These are phyloP conservation scores for Eutrigla gurnardus DNA, from an alignment of 2,797 vertebrate species.

Conservation along the genomic window DNA sequence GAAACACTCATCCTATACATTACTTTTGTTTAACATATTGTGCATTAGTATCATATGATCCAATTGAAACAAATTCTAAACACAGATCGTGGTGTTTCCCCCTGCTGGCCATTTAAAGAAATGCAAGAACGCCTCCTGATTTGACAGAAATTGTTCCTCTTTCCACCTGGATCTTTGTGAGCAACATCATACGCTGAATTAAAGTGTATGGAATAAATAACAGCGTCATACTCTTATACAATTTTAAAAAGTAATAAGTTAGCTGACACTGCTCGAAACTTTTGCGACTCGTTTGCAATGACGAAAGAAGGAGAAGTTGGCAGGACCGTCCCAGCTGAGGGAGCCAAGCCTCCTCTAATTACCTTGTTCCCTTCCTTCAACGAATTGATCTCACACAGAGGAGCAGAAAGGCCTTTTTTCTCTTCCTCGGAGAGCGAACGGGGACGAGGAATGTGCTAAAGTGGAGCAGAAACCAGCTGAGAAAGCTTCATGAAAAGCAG, in stretches of 20 bases:
- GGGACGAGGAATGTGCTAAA: conserved; percentile 59
- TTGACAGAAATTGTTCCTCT: neutral
- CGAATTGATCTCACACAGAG: conserved; percentile 42
- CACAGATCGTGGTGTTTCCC: too few species aligned
- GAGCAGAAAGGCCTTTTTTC: conserved; percentile 44
- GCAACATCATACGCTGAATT: neutral
- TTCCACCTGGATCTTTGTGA: too few species aligned
- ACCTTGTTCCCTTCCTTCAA: conserved; percentile 46
- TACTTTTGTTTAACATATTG: neutral
- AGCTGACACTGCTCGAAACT: conserved; percentile 53
- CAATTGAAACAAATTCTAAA: neutral
- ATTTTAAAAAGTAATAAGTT: neutral
- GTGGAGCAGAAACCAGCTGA: conserved; percentile 65
- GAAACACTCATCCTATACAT: neutral
- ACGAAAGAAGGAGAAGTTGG: conserved; percentile 48
- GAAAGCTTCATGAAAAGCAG: conserved; percentile 59
- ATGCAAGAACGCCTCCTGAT: too few species aligned
- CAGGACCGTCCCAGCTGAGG: conserved; percentile 62
- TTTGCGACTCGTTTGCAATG: conserved; percentile 13
- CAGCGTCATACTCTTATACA: neutral
- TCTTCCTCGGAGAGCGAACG: conserved; percentile 33
- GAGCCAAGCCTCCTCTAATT: conserved; percentile 61
- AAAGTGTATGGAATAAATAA: neutral
- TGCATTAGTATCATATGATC: neutral
- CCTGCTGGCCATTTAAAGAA: too few species aligned